Evolutionary conservation across 1,140 invertebrate genomes (phyloP).

Genomic region (Trachymyrmex septentrionalis): DNA sequence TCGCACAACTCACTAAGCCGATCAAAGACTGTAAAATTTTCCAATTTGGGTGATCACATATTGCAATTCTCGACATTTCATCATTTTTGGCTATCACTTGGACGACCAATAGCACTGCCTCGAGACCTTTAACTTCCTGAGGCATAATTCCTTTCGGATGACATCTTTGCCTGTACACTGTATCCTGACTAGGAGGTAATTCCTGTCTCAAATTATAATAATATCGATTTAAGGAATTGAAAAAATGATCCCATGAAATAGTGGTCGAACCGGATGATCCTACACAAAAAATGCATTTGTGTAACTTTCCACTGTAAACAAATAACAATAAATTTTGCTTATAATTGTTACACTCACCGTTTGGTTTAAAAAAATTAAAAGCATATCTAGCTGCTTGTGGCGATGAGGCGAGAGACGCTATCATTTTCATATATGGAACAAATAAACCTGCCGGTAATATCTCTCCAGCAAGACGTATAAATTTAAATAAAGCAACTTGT

Average conservation of each 20-base stretch:
- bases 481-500: constrained; percentile 95
- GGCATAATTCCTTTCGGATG: constrained; percentile 91
- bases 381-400: constrained; percentile 92
- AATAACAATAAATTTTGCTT: constrained; percentile 66
- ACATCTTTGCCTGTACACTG: constrained; percentile 89
- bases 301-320: not conserved
- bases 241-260: constrained; percentile 96
- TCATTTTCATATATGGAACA: constrained; percentile 95
- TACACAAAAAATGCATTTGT: constrained; percentile 57
- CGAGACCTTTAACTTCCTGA: constrained; percentile 95
- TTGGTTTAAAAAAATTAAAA: constrained; percentile 94
- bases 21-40: constrained; percentile 92
- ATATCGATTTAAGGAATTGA: constrained; percentile 93
- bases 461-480: constrained; percentile 95
- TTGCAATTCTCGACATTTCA: constrained; percentile 91
- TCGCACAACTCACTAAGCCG: constrained; percentile 93
- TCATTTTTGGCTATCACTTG: constrained; percentile 92
- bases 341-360: constrained; percentile 83
- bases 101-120: constrained; percentile 93
- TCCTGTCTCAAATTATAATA: constrained; percentile 90
- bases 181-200: constrained; percentile 88
- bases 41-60: constrained; percentile 96
- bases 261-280: constrained; percentile 86
- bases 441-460: constrained; percentile 94
- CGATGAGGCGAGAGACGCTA: constrained; percentile 93